Evolutionary conservation across 2,113 vertebrate species (phyloP).

Genomic region (Prolemur simus): DNA sequence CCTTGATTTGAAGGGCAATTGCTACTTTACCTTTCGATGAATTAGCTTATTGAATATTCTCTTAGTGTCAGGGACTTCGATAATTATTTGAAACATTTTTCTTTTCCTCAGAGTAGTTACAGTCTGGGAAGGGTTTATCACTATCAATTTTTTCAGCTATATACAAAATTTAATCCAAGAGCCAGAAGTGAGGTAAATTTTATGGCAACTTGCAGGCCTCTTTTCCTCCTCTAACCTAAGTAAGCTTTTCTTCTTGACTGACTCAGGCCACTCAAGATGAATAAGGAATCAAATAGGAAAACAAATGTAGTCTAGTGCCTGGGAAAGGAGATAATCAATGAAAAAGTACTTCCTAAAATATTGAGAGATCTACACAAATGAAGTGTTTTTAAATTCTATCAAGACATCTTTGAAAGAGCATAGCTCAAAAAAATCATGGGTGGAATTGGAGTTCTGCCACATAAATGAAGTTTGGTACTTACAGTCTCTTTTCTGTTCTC

Average conservation of each 20-base stretch:
- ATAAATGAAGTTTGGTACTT: not conserved
- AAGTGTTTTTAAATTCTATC: not conserved
- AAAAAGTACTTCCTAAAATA: not conserved
- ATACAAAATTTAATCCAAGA: not conserved
- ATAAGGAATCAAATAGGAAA: not conserved
- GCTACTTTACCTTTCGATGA: not conserved
- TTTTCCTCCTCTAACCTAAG: not conserved
- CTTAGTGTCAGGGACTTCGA: too few relatives aligned
- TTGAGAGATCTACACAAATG: not conserved
- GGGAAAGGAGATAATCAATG: not conserved
- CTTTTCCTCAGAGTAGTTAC: too few relatives aligned
- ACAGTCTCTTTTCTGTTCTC: not conserved
- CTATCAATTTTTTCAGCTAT: not conserved
- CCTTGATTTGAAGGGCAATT: not conserved
- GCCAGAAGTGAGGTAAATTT: not conserved
- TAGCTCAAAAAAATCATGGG: not conserved
- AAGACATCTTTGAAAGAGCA: not conserved
- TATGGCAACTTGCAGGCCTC: rapidly evolving
- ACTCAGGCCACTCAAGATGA: too few relatives aligned
- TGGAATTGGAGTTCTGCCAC: not conserved
- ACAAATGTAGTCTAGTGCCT: too few relatives aligned
- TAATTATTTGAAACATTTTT: not conserved
- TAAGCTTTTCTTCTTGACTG: not conserved
- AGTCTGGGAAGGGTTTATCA: not conserved
- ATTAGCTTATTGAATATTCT: not conserved